Base-by-base conservation (phyloP, 2,888 invertebrate species). In the Luffia ferchaultella region DNA sequence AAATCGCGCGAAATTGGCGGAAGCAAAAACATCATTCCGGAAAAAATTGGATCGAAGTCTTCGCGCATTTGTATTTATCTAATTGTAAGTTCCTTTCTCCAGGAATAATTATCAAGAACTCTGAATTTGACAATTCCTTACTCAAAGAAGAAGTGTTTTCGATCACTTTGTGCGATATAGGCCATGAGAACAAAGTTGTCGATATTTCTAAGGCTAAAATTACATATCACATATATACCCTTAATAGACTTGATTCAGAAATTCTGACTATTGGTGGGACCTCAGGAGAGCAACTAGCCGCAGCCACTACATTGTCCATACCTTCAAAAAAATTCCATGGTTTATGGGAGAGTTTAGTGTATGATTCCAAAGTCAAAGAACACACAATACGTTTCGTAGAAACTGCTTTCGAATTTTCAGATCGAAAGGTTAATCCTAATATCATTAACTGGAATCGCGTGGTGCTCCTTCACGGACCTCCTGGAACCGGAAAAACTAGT, bases 401-500 rank as follows among this genome's bases (percentile, higher is more conserved):
- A 61, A 93, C 96, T 0, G 91, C 96, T 7, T 85, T 98, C 68
- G 82, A 91, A 54, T 95, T 97, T 66, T 91, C 96, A 0, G 91
- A 94, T 57, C 88, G 86, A 56, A 87, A 89, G 19, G 92, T 98
- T 0, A 89, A 98, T 70, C 82, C 88, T 0, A 93, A 93, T 63
- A 86, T 98, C 40, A 90, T 98, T 51, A 89, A 90, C 43, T 96
- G 95, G 82, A 98, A 98, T 72, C 89, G 95, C 64, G 91, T 98
- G 2, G 95, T 54, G 91, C 94, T 54, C 92, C 93, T 62, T 60
- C 96, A 92, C 72, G 96, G 96, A 1, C 96, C 96, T 2, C 96
- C 96, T 16, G 96, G 96, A 48, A 96, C 96, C 16, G 99, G 98
- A 0, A 99, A 99, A 78, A 99, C 98, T 0, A 95, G 96, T 46